Conservation (phyloP, 2,113 vertebrate genomes). For the Hippotragus niger region DNA sequence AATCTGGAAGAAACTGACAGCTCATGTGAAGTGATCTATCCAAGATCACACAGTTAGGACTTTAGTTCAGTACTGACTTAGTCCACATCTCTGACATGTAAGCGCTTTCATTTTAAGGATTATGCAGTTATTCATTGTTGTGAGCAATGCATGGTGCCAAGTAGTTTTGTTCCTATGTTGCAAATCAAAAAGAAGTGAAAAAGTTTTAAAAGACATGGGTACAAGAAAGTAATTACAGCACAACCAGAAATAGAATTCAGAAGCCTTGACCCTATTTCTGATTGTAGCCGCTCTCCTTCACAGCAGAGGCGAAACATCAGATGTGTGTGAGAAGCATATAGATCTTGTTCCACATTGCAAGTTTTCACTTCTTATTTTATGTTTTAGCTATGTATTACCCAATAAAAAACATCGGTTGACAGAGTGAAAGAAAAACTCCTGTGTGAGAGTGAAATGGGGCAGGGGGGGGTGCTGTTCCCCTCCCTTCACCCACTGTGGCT, state of each 20-base stretch:
- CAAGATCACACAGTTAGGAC: neutral
- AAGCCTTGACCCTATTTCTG: neutral
- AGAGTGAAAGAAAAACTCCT: neutral
- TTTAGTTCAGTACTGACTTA: neutral
- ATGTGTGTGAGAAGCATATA: neutral
- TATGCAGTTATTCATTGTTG: neutral
- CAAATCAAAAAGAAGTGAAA: neutral
- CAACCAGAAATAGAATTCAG: neutral
- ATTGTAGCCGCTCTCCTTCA: neutral
- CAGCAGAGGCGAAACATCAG: neutral
- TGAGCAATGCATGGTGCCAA: neutral
- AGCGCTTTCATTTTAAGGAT: neutral
- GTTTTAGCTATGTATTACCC: neutral
- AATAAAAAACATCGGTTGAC: neutral
- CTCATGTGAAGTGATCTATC: neutral
- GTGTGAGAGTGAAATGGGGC: neutral
- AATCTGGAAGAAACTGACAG: neutral
- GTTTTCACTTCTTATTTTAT: neutral
- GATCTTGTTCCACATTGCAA: neutral
- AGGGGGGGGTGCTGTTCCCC: accelerated
- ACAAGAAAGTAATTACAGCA: neutral
- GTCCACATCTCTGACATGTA: neutral
- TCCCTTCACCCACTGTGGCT: neutral
- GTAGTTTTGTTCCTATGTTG: neutral
- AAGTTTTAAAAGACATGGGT: neutral